Base-by-base conservation (phyloP, 2,888 invertebrate genomes). In the Lacanobia wlatinum region DNA sequence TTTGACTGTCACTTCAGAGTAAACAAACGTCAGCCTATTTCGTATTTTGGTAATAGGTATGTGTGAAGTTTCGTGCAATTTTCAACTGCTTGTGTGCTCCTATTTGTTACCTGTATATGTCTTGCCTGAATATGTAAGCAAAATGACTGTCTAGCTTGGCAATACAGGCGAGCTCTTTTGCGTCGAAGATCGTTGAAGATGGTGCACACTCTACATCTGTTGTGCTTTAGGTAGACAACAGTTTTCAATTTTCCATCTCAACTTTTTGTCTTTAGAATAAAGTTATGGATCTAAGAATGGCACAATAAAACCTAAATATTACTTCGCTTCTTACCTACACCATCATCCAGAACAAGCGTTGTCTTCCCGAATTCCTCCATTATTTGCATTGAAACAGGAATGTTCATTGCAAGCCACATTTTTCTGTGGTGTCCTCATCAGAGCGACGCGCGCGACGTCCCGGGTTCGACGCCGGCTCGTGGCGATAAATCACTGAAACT, bases 401-500 rank as follows among this genome's bases (percentile, higher is more conserved):
- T 76, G 60, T 56, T 46, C 40, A 78, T 59, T 58, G 21, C 55
- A 75, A 58, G 10, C 52, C 46, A 66, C 65, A 68, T 79, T 62
- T 72, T 78, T 60, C 50, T 9, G 4, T 82, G 52, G 46, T 58
- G n/a, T 43, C 56, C 64, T 52, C 70, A 50, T 70, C 64, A 73
- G 52, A 2, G 52, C 50, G 70, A 69, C n/a, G 70, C 53, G 50
- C 50, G n/a, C n/a, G 70, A 69, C n/a, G 70, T 56, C 69, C 59
- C 40, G 71, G 70, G 64, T 77, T 80, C 70, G 73, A 74, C 63
- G 61, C 70, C 58, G 61, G 52, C 46, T 28, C 38, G n/a, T 38
- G 43, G 69, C 73, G 38, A 84, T 85, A 82, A 80, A 87, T 87
- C 82, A 84, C 75, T 78, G 68, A 74, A 86, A 87, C 87, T 87